Percentiles rank a stretch among this genome's conserved stretches.
Conservation (phyloP, 2,113 vertebrate species). For the Azemiops feae region DNA sequence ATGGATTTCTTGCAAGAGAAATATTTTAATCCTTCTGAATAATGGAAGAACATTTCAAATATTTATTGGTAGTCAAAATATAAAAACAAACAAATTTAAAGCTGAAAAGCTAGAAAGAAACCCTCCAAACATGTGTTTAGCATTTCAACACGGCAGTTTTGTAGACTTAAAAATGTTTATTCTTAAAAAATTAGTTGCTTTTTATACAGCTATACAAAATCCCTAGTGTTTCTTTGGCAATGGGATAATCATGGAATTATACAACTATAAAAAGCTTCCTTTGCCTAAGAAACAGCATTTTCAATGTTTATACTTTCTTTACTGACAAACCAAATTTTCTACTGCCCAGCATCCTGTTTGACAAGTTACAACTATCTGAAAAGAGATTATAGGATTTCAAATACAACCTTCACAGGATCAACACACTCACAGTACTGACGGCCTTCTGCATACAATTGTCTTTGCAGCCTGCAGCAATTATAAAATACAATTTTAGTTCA, state of each 20-base stretch:
- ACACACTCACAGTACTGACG: conserved; percentile 86
- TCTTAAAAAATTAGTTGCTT: conserved; percentile 84
- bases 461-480: conserved; percentile 78
- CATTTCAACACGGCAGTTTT: conserved; percentile 72
- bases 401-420: conserved; percentile 82
- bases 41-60: conserved; percentile 72
- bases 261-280: conserved; percentile 82
- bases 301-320: conserved; percentile 73
- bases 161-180: conserved; percentile 81
- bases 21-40: conserved; percentile 58
- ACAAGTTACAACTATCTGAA: conserved; percentile 74
- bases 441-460: conserved; percentile 77
- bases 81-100: conserved; percentile 67
- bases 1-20: conserved; percentile 58
- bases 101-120: conserved; percentile 68
- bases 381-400: conserved; percentile 75
- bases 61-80: conserved; percentile 65
- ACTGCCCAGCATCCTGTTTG: conserved; percentile 77
- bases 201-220: conserved; percentile 85
- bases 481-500: conserved; percentile 83
- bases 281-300: conserved; percentile 83
- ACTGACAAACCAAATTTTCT: conserved; percentile 72
- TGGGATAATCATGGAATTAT: conserved; percentile 82
- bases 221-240: conserved; percentile 83
- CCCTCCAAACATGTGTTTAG: conserved; percentile 63